Evolutionary conservation across 2,888 invertebrate genomes (phyloP), one percentile per base, ranked within the genome.

Genomic region (Schizotus pectinicornis): DNA sequence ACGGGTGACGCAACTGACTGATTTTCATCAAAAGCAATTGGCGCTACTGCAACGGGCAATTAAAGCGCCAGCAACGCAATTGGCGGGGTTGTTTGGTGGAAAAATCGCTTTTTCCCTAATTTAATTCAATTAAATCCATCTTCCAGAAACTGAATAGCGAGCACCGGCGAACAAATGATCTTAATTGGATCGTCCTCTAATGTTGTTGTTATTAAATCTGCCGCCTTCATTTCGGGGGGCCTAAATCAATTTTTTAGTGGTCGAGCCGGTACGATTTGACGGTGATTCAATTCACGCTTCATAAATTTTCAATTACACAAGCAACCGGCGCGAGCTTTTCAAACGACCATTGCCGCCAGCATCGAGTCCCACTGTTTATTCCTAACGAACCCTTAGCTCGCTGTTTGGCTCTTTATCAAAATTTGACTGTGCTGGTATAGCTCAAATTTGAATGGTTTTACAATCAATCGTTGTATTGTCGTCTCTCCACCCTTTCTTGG

Each of bases 241-340:
- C 9, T 43, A 52, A 52, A 35, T 43, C 43, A 52, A 43, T 35
- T 36, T 45, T 45, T 49, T 32, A 11, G 49, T 38, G 22, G 49
- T 34, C 37, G 22, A 6, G 7, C n/a, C 49, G 34, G 45, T 35
- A 43, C 43, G 36, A 52, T 52, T 52, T 35, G 35, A 52, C 43
- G 52, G 36, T 49, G 34, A 47, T 54, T 54, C 47, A 11, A 46
- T 54, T 45, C 22, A 55, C 55, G 55, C 49, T 41, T 55, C 55
- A 55, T 55, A 55, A 55, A 55, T 55, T 55, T 55, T 55, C 55
- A 49, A 55, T 49, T 37, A 48, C 34, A 33, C 31, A 31, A 6
- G 32, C 31, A 43, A 5, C 43, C 22, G 7, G 7, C 11, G 7
- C 11, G 43, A 14, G 7, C 13, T 32, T 43, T 43, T 31, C 33